These are phyloP conservation scores for Synanthedon myopaeformis DNA, from an alignment of 2,888 invertebrate genomes.

Conservation along the genomic window DNA sequence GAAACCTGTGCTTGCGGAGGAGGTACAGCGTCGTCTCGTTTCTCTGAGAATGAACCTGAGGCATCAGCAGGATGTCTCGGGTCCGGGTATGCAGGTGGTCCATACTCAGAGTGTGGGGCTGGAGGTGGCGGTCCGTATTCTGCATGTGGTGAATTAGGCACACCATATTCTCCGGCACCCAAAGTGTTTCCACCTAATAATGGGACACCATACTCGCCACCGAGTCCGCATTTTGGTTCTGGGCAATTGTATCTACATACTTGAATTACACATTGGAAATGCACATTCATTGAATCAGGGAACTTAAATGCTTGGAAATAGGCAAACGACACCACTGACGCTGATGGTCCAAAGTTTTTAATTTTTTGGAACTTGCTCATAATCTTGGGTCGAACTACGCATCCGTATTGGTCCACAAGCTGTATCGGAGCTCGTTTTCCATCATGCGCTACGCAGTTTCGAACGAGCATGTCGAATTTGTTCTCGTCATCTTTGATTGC, in stretches of 20 bases:
- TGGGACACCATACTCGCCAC: conserved; percentile 77
- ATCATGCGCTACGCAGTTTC: conserved; percentile 95
- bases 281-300: conserved; percentile 97
- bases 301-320: conserved; percentile 98
- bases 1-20: conserved; percentile 86
- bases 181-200: conserved; percentile 72
- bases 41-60: conserved; percentile 84
- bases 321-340: conserved; percentile 93
- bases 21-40: conserved; percentile 82
- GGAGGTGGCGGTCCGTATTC: conserved; percentile 80
- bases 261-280: conserved; percentile 96
- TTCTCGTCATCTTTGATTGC: conserved; percentile 96
- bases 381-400: conserved; percentile 92
- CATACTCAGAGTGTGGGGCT: conserved; percentile 75
- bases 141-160: conserved; percentile 61
- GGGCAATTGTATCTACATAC: conserved; percentile 94
- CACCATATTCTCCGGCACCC: conserved; percentile 74
- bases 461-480: conserved; percentile 94
- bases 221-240: conserved; percentile 86
- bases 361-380: conserved; percentile 97
- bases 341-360: conserved; percentile 94
- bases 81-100: conserved; percentile 86
- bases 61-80: conserved; percentile 90
- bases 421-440: conserved; percentile 94
- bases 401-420: conserved; percentile 92